Percentiles rank a stretch among this genome's conserved stretches.
Conservation (phyloP, 2,888 invertebrate genomes). For the Euzophera pinguis region DNA sequence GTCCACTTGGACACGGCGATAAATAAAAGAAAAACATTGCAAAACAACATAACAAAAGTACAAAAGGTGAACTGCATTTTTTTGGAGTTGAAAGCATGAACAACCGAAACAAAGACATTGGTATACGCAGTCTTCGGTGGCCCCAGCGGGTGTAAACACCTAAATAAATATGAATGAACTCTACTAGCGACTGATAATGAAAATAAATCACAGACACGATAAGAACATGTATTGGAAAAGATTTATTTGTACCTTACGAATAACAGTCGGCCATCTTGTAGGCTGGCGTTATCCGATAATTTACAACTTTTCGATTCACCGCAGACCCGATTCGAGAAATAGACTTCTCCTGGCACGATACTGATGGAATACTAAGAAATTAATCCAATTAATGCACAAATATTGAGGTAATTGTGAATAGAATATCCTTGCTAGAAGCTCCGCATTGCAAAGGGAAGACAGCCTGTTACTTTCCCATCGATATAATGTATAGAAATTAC, state of each 20-base stretch:
- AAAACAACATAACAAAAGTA: slow-evolving; percentile 20
- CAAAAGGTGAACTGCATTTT: slow-evolving; percentile 33
- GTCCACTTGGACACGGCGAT: slow-evolving; percentile 1
- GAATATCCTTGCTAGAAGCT: slow-evolving; percentile 46
- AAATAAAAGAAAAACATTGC: slow-evolving; percentile 11
- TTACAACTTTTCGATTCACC: slow-evolving; percentile 54
- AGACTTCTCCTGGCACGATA: slow-evolving; percentile 37
- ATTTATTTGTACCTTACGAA: slow-evolving; percentile 74
- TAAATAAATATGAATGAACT: slow-evolving; percentile 28
- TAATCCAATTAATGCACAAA: slow-evolving; percentile 39
- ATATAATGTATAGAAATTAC: slow-evolving; percentile 21
- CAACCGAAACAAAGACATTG: slow-evolving; percentile 60
- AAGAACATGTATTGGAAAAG: slow-evolving; percentile 41
- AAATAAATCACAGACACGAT: slow-evolving; percentile 31
- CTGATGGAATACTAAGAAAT: slow-evolving; percentile 36
- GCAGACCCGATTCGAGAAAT: slow-evolving; percentile 44
- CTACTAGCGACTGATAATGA: slow-evolving; percentile 23
- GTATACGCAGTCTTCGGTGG: slow-evolving; percentile 18
- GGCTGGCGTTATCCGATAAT: slow-evolving; percentile 76
- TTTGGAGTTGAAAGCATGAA: slow-evolving; percentile 30
- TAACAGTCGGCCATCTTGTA: slow-evolving; percentile 79
- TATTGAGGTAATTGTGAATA: slow-evolving; percentile 41
- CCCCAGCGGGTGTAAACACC: slow-evolving; percentile 22
- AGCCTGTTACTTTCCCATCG: slow-evolving; percentile 52
- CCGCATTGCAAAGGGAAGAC: slow-evolving; percentile 61